Evolutionary conservation across 2,113 vertebrate species (phyloP).

Genomic region (Brachypteracias leptosomus): DNA sequence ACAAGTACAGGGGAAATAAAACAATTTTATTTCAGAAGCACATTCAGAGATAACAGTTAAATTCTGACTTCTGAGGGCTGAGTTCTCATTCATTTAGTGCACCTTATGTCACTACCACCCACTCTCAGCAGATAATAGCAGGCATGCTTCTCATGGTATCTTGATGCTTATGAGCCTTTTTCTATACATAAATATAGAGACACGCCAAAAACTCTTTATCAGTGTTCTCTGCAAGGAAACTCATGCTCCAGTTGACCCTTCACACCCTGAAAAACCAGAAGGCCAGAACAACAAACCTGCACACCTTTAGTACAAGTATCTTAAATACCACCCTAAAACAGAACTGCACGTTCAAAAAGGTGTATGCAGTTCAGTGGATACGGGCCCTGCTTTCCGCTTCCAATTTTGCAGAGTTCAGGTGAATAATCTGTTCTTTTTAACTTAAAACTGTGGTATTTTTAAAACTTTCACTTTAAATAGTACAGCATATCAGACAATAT

Average conservation of each 20-base stretch:
- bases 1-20: not conserved
- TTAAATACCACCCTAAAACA: not conserved
- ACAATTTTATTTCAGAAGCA: not conserved
- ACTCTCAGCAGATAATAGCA: not conserved
- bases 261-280: not conserved
- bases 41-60: not conserved
- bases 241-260: not conserved
- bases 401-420: not conserved
- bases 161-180: not conserved
- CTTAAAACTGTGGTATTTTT: not conserved
- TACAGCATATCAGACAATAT: not conserved
- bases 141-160: not conserved
- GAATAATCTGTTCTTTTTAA: not conserved
- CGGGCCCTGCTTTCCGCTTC: not conserved
- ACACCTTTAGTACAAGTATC: not conserved
- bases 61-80: not conserved
- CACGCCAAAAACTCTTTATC: not conserved
- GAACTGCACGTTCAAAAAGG: not conserved
- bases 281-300: not conserved
- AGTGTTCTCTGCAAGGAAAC: not conserved
- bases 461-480: not conserved
- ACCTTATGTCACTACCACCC: fast-evolving
- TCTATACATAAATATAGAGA: not conserved
- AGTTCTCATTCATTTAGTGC: not conserved
- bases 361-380: not conserved